Evolutionary conservation across 2,113 vertebrate species (phyloP).

Genomic region (Boleophthalmus pectinirostris): DNA sequence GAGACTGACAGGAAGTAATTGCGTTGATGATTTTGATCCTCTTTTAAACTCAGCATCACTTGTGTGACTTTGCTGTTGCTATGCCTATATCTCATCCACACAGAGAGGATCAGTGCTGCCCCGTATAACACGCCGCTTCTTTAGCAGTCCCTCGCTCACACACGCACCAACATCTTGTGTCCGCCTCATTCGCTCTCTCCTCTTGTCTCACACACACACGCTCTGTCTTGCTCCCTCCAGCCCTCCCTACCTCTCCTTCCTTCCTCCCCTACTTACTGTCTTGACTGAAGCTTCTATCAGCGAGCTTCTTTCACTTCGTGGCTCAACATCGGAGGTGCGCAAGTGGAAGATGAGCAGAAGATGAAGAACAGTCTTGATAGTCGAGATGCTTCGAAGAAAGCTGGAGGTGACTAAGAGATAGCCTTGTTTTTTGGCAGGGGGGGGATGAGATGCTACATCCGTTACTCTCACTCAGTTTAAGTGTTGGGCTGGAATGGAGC

Average conservation of each 20-base stretch:
- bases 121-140: constrained; percentile 60
- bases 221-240: constrained; percentile 24
- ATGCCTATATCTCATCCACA: constrained; percentile 60
- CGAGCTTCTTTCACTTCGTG: constrained; percentile 71
- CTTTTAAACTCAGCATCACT: constrained; percentile 41
- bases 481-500: constrained; percentile 39
- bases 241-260: neutral
- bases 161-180: constrained; percentile 54
- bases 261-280: constrained; percentile 69
- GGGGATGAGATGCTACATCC: constrained; percentile 30
- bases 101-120: constrained; percentile 57
- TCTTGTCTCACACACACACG: constrained; percentile 35
- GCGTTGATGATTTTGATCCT: constrained; percentile 43
- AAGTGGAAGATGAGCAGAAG: constrained; percentile 62
- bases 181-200: constrained; percentile 38
- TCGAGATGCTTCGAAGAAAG: constrained; percentile 50
- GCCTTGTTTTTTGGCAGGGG: constrained; percentile 27
- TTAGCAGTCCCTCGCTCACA: constrained; percentile 55
- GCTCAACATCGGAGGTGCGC: constrained; percentile 64
- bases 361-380: constrained; percentile 19
- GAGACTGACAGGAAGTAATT: constrained; percentile 41
- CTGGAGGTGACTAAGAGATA: constrained; percentile 63
- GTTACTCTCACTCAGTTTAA: constrained; percentile 55
- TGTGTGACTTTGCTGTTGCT: constrained; percentile 62
- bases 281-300: constrained; percentile 71